Base-by-base conservation (phyloP, 2,888 invertebrate genomes). In the Drosophila birchii region DNA sequence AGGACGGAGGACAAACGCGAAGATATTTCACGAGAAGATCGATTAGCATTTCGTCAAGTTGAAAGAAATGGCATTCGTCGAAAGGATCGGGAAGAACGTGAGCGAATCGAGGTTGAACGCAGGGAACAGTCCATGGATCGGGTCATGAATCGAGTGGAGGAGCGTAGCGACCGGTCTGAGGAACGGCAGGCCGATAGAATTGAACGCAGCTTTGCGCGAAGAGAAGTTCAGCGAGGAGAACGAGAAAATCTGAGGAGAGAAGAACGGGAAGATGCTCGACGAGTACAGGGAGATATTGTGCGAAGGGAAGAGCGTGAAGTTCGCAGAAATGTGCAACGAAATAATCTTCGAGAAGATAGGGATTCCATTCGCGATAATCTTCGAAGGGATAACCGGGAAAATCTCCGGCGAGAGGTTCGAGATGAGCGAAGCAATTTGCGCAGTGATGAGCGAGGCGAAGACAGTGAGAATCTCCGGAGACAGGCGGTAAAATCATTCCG, bases 241-340 rank as follows among this genome's bases (percentile, higher is more conserved):
- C 39, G 36, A 6, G 70, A 54, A 8, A 39, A 47, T 14, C 29
- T 29, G 2, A 29, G 29, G 29, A 8, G 29, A 29, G 29, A 29
- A 8, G 29, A 29, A 20, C 38, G 14, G 36, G 66, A 32, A 11
- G n/a, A 12, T 7, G 16, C 34, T 16, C 54, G 41, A 26, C 20
- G 11, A 12, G 49, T 23, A 18, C 32, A 49, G 32, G 9, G 26
- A 44, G 49, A 18, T 8, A 18, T 18, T 32, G 12, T 16, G 3
- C 45, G 41, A 36, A 51, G 45, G 6, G 68, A 54, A n/a, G 47
- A 36, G 7, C 53, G 44, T 18, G 39, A 39, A n/a, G 58, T n/a
- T n/a, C 16, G 29, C 0, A 44, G 59, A 20, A 3, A 41, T 26
- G 32, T 12, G 14, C 8, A 45, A 2, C 62, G 45, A 6, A 59